Evolutionary conservation across 1,140 invertebrate genomes (phyloP), one percentile per base, ranked within the genome.

Genomic region (Papilio helenus): DNA sequence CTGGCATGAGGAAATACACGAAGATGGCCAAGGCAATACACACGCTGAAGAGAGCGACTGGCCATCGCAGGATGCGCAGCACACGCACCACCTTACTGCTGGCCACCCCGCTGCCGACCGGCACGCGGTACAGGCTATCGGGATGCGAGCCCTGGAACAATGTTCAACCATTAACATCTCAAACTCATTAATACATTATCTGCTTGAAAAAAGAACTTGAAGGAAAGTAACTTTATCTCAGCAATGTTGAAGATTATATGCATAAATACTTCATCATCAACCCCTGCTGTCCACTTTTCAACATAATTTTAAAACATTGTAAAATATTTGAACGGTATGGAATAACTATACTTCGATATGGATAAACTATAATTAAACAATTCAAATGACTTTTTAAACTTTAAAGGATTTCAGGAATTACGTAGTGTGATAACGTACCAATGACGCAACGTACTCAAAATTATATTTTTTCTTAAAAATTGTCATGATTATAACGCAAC

Each of bases 1-100:
- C 93, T 79, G 94, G 94, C 93, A 95, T 93, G 9, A 95, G 86
- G 82, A 94, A 94, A 83, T 94, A 95, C 8, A 95, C 92, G 81
- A 95, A 93, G 3, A 91, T 86, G n/a, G 92, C 94, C 5, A 95
- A 88, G 4, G 92, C 89, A 39, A 94, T 83, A 88, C 94, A 94
- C 18, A 94, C 88, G 1, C 87, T 86, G 39, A 94, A 81, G 3
- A 95, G 88, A 0, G 93, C 93, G 5, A 90, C 86, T 0, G 94
- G 94, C 94, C 94, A 95, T 73, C 93, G 87, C 65, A 95, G 83
- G n/a, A 94, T 49, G 8, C 92, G 88, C 26, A 92, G 80, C 1
- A 81, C 81, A 0, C 89, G 86, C 72, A 86, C 79, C 78, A 91
- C 72, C 72, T 88, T 89, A 79, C 85, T 81, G 16, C 82, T 80